A percentile compares a stretch with the other conserved stretches of the same genome.
Evolutionary conservation across 64 coral and sea anemone species (phyloP).

Genomic region (Orbicella faveolata): DNA sequence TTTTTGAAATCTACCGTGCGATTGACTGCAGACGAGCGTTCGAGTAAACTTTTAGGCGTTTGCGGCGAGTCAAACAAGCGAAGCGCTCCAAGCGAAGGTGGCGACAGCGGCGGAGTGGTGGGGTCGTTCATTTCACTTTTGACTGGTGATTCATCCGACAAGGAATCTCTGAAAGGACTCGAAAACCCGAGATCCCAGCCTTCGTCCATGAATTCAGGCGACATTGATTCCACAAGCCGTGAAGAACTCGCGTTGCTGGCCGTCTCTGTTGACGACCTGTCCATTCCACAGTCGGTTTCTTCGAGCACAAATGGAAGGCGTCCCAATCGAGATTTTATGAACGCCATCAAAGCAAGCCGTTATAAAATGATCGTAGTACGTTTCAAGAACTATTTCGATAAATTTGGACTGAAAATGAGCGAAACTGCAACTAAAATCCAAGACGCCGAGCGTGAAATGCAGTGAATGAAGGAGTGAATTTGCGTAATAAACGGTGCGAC

Average conservation of each 20-base stretch:
- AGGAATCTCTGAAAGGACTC: conserved; percentile 72
- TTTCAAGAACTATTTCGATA: conserved; percentile 22
- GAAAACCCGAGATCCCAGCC: conserved; percentile 90
- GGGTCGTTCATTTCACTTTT: conserved; percentile 51
- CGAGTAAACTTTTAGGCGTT: conserved; percentile 92
- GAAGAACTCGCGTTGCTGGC: conserved; percentile 37
- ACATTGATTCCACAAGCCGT: conserved; percentile 34
- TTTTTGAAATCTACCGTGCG: conserved; percentile 40
- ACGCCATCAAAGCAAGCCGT: conserved; percentile 48
- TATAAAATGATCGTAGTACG: not conserved
- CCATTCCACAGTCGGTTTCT: conserved; percentile 30
- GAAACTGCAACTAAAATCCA: conserved; percentile 17
- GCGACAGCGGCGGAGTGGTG: conserved; percentile 70
- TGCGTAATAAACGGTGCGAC: conserved; percentile 23
- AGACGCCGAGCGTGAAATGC: not conserved
- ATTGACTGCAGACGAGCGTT: conserved; percentile 77
- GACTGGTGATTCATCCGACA: conserved; percentile 67
- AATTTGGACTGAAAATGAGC: not conserved
- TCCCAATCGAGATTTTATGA: conserved; percentile 52
- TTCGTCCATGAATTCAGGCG: conserved; percentile 67
- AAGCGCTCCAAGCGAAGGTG: conserved; percentile 81
- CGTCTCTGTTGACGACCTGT: conserved; percentile 16
- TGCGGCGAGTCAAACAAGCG: conserved; percentile 95
- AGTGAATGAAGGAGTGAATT: not conserved
- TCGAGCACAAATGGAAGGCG: conserved; percentile 59